Evolutionary conservation across 2,888 invertebrate species (phyloP), one percentile per base, ranked within the genome.

Genomic region (Eurytoma californica): DNA sequence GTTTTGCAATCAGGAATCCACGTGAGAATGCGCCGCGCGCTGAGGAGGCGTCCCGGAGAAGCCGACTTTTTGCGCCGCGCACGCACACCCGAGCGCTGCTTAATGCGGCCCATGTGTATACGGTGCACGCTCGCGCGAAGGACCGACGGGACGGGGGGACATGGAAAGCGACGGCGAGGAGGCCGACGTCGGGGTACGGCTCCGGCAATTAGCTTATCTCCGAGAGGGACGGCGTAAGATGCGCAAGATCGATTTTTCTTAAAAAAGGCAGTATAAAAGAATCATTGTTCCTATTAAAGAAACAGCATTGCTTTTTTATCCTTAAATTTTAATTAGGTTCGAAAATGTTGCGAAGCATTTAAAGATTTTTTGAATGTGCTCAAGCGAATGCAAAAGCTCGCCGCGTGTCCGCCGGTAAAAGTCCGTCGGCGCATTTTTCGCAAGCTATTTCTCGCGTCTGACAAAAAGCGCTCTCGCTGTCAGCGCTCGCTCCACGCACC

Each of bases 1-100:
- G 86, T 87, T 87, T 86, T 85, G 86, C 86, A 86, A 87, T 86
- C 85, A 86, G 84, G 85, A 85, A 85, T 83, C 83, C 83, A 84
- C 85, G 87, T 83, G 87, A 86, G 87, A 87, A 87, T 86, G 85
- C 83, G 81, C 53, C n/a, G 82, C 76, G 79, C 18, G 83, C 47
- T n/a, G 53, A 30, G 53, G 24, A 80, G 79, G 82, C 81, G 82
- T 83, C 39, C 1, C 82, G 82, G 83, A 82, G 83, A 83, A 84
- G 82, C 84, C 39, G 9, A 39, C 39, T 39, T 39, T 39, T 39
- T 39, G 84, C 85, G 63, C n/a, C n/a, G n/a, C n/a, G 49, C 66
- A 60, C 66, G 65, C 69, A 39, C 39, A 7, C 39, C 39, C 39
- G 39, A 24, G 24, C 24, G 24, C 24, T 24, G 24, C 24, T 39